Conservation (phyloP, 2,113 vertebrate genomes). For the Alethe diademata region DNA sequence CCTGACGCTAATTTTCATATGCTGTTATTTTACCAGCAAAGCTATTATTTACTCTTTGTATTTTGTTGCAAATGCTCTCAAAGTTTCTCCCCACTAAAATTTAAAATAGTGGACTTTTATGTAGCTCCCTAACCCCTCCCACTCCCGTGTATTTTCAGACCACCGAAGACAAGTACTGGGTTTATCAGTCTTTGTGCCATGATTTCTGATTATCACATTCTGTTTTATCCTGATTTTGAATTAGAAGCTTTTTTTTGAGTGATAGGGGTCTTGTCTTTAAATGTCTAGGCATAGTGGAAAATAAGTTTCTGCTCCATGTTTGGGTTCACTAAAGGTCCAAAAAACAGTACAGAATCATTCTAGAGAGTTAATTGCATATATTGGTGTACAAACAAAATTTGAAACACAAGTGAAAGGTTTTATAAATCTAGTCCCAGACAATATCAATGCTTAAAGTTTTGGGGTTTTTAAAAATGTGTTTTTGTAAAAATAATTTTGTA, state of each 20-base stretch:
- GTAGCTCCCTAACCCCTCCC: neutral
- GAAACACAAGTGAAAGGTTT: neutral
- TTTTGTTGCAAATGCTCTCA: neutral
- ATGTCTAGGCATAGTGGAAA: neutral
- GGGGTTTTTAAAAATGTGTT: neutral
- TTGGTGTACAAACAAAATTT: neutral
- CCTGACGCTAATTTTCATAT: neutral
- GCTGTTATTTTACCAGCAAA: neutral
- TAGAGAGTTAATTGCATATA: neutral
- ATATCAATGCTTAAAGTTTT: neutral
- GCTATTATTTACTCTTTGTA: neutral
- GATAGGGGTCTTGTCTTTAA: neutral
- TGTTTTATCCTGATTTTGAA: neutral
- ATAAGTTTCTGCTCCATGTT: neutral
- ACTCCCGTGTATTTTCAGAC: neutral
- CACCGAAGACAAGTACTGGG: neutral
- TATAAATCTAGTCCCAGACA: neutral
- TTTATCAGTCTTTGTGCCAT: neutral
- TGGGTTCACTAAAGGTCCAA: neutral
- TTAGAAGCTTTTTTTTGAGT: neutral
- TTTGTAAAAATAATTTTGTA: neutral
- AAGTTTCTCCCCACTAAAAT: neutral
- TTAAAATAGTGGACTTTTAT: neutral
- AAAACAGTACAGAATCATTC: neutral
- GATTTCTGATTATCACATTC: neutral